phyloP scores from a whole-genome alignment of 2,797 vertebrate genomes.

The Danio choprae region DNA sequence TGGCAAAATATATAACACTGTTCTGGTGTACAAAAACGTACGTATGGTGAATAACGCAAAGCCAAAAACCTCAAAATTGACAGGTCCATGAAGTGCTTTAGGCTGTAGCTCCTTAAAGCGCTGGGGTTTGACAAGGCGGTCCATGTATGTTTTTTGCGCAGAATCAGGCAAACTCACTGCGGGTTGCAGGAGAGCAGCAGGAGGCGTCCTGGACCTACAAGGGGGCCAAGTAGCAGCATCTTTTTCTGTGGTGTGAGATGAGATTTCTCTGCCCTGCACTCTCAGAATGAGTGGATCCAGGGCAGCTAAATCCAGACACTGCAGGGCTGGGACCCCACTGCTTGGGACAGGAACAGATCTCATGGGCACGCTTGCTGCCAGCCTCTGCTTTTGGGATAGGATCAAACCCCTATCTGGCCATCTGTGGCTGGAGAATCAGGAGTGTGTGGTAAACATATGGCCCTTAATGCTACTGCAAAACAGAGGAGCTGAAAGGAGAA shows the following conservation, averaged over 20 bases:
- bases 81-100: too few species aligned
- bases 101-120: not conserved
- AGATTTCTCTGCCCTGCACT: constrained; percentile 30
- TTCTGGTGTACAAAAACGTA: too few species aligned
- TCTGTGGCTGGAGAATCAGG: constrained; percentile 52
- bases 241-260: constrained; percentile 46
- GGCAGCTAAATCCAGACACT: constrained; percentile 54
- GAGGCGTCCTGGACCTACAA: constrained; percentile 26
- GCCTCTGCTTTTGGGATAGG: constrained; percentile 50
- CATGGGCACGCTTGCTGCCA: constrained; percentile 52
- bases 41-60: too few species aligned
- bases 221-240: constrained; percentile 40
- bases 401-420: constrained; percentile 57
- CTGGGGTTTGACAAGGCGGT: not conserved
- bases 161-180: not conserved
- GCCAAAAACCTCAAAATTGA: too few species aligned
- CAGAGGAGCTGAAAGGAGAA: constrained; percentile 13
- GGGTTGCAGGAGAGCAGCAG: constrained; percentile 10
- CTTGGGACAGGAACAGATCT: constrained; percentile 51
- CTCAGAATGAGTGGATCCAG: constrained; percentile 39
- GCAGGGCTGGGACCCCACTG: constrained; percentile 47
- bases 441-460: constrained; percentile 44
- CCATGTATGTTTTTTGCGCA: constrained; percentile 3
- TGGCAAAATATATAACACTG: too few species aligned
- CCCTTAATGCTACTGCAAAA: constrained; percentile 28